Conservation (phyloP, 2,888 invertebrate species). For the Nomada flava region DNA sequence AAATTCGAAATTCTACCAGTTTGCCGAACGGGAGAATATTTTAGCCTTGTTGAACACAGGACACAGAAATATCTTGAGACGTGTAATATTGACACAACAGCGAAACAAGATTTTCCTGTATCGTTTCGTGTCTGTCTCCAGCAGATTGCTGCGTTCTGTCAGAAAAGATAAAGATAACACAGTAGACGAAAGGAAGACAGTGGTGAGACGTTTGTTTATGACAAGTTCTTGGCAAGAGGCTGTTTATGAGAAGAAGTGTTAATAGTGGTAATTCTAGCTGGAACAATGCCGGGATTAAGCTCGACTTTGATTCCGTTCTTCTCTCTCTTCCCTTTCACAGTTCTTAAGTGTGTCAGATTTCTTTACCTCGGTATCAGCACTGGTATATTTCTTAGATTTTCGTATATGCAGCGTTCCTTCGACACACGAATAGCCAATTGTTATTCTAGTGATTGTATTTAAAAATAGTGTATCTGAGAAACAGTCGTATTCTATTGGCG, state of each 20-base stretch:
- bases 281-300: background rate
- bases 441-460: no score
- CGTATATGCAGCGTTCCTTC: background rate
- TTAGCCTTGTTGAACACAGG: no score
- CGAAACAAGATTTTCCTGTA: background rate
- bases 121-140: background rate
- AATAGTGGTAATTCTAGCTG: conserved; percentile 1
- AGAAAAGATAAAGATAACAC: background rate
- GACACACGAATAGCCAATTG: background rate
- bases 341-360: background rate
- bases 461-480: no score
- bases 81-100: background rate
- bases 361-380: background rate
- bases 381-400: background rate
- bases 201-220: background rate
- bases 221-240: background rate
- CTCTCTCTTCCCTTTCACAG: background rate
- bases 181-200: background rate
- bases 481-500: no score
- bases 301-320: background rate
- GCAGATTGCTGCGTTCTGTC: background rate
- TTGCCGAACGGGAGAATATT: no score
- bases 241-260: background rate
- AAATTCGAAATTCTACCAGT: no score
- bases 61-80: background rate